These are phyloP conservation scores for Spongia lamella DNA, from an alignment of 37 sponge, comb jelly and placozoan genomes.

Conservation along the genomic window DNA sequence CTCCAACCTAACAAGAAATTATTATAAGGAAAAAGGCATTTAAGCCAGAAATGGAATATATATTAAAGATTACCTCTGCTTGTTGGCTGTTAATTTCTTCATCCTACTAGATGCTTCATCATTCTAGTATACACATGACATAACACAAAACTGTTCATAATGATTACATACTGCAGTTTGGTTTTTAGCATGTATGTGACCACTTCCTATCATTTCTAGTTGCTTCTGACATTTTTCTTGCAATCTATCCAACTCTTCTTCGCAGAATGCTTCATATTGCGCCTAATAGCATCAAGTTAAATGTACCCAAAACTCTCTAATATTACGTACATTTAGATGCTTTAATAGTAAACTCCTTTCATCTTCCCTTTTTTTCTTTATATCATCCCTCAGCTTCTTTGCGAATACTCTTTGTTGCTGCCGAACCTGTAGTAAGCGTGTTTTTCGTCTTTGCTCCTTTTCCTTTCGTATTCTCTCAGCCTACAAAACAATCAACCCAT, in stretches of 20 bases:
- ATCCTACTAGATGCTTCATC: no score
- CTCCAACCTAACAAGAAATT: neutral
- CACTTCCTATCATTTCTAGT: conserved; percentile 34
- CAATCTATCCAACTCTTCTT: conserved; percentile 35
- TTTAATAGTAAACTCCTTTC: conserved; percentile 34
- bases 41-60: no score
- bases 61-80: no score
- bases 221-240: conserved; percentile 24
- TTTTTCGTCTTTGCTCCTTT: conserved; percentile 41
- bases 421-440: conserved; percentile 39
- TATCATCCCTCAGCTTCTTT: conserved; percentile 17
- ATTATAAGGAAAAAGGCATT: no score
- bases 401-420: conserved; percentile 67
- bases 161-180: conserved; percentile 15
- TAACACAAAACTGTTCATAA: no score
- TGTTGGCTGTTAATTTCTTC: no score
- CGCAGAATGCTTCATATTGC: neutral
- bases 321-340: conserved; percentile 19
- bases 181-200: conserved; percentile 41
- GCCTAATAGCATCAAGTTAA: neutral
- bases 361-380: conserved; percentile 10
- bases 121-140: no score
- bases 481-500: conserved; percentile 17
- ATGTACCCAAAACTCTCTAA: neutral
- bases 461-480: conserved; percentile 38